Evolutionary conservation across 1,140 invertebrate genomes (phyloP).

Genomic region (Chironomus striatipennis): DNA sequence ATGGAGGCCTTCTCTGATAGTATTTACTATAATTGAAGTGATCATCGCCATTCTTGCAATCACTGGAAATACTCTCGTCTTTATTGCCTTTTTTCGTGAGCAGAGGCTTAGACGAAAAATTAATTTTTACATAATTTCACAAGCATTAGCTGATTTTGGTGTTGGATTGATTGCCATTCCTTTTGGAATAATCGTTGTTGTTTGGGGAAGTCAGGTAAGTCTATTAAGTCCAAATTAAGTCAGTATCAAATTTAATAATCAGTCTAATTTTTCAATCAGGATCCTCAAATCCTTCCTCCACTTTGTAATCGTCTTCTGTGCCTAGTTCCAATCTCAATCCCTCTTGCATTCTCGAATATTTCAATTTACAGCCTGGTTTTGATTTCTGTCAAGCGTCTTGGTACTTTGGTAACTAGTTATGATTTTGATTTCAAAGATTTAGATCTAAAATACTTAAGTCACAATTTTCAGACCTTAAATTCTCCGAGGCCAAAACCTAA

Average conservation of each 20-base stretch:
- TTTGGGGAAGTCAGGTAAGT: too few relatives aligned
- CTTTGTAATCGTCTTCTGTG: neutral
- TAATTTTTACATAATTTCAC: slow-evolving; percentile 85
- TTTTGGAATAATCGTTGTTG: slow-evolving; percentile 61
- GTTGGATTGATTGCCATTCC: slow-evolving; percentile 73
- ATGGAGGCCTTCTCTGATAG: too few relatives aligned
- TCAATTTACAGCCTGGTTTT: neutral
- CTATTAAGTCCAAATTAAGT: too few relatives aligned
- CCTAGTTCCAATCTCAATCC: neutral
- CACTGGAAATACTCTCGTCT: slow-evolving; percentile 75
- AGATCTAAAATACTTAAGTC: too few relatives aligned
- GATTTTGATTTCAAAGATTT: too few relatives aligned
- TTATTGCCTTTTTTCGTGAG: slow-evolving; percentile 71
- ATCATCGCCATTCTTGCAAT: slow-evolving; percentile 72
- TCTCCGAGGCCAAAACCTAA: neutral
- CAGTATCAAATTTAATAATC: too few relatives aligned
- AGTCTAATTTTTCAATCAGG: too few relatives aligned
- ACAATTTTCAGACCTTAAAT: neutral
- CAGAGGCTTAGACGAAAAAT: slow-evolving; percentile 66
- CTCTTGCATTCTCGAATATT: neutral
- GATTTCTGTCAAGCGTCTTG: neutral
- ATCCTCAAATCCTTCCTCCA: neutral
- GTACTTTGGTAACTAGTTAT: neutral
- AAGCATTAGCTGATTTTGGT: slow-evolving; percentile 76
- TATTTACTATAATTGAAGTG: slow-evolving; percentile 49